Evolutionary conservation across 2,113 vertebrate genomes (phyloP).

Genomic region (Suncus etruscus): DNA sequence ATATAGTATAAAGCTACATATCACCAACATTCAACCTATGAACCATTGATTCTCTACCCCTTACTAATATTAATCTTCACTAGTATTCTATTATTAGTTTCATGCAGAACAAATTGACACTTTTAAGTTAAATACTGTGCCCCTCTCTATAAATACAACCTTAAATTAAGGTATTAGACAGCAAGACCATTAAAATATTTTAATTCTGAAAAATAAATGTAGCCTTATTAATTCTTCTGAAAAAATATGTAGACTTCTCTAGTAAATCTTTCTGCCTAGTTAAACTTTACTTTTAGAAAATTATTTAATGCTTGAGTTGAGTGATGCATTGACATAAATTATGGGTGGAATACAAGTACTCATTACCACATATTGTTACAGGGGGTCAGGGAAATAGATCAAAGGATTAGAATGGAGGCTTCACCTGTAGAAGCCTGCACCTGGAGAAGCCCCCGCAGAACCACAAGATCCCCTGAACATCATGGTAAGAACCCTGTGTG

Average conservation of each 20-base stretch:
- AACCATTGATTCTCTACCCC: neutral
- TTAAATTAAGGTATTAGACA: slow-evolving; percentile 48
- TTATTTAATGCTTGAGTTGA: slow-evolving; percentile 69
- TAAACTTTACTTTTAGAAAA: slow-evolving; percentile 43
- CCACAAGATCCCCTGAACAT: no score
- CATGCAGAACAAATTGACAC: neutral
- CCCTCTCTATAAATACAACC: slow-evolving; percentile 17
- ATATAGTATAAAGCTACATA: no score
- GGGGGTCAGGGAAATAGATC: no score
- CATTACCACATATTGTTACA: slow-evolving; percentile 46
- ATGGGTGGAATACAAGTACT: slow-evolving; percentile 70
- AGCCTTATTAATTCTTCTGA: slow-evolving; percentile 43
- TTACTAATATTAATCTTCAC: neutral
- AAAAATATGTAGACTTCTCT: slow-evolving; percentile 43
- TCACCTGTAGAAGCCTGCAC: no score
- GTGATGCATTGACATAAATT: slow-evolving; percentile 70
- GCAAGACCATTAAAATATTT: slow-evolving; percentile 35
- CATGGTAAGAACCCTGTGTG: no score
- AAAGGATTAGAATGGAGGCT: no score
- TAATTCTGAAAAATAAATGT: neutral
- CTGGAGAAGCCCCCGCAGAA: no score
- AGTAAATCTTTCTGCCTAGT: slow-evolving; percentile 30
- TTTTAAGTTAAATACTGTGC: neutral
- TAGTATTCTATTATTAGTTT: neutral
- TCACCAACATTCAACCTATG: neutral